Evolutionary conservation across 2,888 invertebrate species (phyloP), one percentile per base, ranked within the genome.

Genomic region (Phytoseiulus persimilis): DNA sequence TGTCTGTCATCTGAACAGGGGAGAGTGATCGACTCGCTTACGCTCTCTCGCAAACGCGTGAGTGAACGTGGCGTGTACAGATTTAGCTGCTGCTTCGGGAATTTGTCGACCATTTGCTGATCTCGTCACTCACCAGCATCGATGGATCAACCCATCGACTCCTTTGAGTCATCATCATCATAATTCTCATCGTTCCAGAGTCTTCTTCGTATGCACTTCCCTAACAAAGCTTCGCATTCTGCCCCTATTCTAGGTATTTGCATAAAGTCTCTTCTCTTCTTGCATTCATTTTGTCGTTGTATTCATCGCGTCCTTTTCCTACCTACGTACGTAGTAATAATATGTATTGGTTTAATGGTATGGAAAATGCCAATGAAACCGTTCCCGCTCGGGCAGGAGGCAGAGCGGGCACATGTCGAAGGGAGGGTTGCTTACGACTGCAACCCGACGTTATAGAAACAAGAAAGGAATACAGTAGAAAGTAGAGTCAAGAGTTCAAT

Each of bases 311-410:
- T 65, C 65, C 14, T 65, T 65, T 65, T 65, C 28, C 14, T 65
- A 65, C 65, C 65, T 65, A 65, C 65, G 65, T 28, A 65, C 14
- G 65, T 65, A 28, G 28, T 65, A 65, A 65, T 65, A 65, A 65
- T 65, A 65, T 65, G 65, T 65, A 65, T 6, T 65, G 5, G 65
- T 65, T 65, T 65, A 65, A 65, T 65, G 65, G 65, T 65, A 65
- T 65, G 65, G 65, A 65, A 65, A 65, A 65, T 65, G 65, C 65
- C 65, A 65, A 65, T 65, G 65, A 65, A 65, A 65, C 65, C 65
- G 65, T 65, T 65, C 18, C 65, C 65, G 28, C 65, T 65, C 65
- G 28, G 65, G 28, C 14, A 65, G 65, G 65, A 6, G 65, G 65
- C 65, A 28, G 65, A 65, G 65, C 5, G 18, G 65, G 65, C 5